phyloP scores from a whole-genome alignment of 1,140 invertebrate genomes.

The Panulirus ornatus region DNA sequence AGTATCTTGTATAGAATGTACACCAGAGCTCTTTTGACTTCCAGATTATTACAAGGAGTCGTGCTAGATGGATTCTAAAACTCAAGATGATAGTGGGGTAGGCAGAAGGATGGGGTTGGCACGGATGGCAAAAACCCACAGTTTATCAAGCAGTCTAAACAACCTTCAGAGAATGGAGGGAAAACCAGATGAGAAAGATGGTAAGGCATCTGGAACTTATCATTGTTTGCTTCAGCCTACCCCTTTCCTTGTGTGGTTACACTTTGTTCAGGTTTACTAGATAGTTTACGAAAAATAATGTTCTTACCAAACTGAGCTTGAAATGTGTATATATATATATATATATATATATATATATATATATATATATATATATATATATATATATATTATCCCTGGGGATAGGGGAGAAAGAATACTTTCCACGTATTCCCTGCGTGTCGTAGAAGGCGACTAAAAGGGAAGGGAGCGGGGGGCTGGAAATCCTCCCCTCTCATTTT shows the following conservation, averaged over 20 bases:
- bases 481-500: no score
- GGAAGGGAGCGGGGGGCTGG: no score
- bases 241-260: not conserved
- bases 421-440: no score
- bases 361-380: not conserved
- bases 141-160: constrained; percentile 44
- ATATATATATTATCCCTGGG: no score
- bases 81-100: constrained; percentile 34
- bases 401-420: no score
- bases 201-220: not conserved
- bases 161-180: constrained; percentile 35
- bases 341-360: not conserved
- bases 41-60: not conserved
- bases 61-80: constrained; percentile 35
- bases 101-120: constrained; percentile 57
- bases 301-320: not conserved
- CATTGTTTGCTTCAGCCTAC: not conserved
- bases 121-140: constrained; percentile 44
- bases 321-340: not conserved
- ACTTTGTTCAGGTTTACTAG: not conserved
- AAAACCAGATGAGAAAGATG: constrained; percentile 47
- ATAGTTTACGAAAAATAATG: not conserved
- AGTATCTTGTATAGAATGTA: no score
- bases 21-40: not conserved
- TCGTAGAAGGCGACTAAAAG: no score